Evolutionary conservation across 1,140 invertebrate genomes (phyloP).

Genomic region (Steinernema feltiae): DNA sequence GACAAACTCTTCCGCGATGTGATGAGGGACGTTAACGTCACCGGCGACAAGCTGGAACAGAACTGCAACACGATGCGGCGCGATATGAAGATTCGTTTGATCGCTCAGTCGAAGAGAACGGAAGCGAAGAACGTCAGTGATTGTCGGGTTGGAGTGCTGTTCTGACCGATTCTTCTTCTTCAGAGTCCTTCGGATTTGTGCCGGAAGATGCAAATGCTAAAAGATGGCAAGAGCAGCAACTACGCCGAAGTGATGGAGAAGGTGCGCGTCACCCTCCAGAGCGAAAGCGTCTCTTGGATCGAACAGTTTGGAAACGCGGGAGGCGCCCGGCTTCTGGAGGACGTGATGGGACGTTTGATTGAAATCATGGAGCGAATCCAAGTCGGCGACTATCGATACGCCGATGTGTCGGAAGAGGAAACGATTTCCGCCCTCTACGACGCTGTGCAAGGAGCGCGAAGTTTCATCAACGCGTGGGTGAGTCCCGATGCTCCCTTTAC

Average conservation of each 20-base stretch:
- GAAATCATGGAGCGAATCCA: not conserved
- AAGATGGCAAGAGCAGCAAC: not conserved
- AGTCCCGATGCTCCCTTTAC: not conserved
- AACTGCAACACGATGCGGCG: constrained; percentile 1
- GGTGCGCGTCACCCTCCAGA: constrained; percentile 1
- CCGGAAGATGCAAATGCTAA: constrained; percentile 2
- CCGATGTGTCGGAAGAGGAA: not conserved
- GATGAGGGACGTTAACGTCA: constrained; percentile 3
- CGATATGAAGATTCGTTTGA: not conserved
- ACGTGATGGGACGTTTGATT: not conserved
- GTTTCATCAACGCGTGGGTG: not conserved
- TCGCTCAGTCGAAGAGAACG: not conserved
- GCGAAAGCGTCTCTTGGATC: constrained; percentile 15
- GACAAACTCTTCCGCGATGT: constrained; percentile 10
- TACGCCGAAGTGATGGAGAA: constrained; percentile 15
- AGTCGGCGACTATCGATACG: not conserved
- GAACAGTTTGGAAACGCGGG: constrained; percentile 6
- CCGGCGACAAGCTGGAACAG: constrained; percentile 7
- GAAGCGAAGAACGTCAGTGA: not conserved
- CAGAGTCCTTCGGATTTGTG: constrained; percentile 8
- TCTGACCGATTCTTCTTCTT: not conserved
- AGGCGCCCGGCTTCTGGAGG: not conserved
- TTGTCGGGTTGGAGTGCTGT: not conserved
- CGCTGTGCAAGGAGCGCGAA: not conserved
- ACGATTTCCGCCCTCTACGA: not conserved